phyloP scores from a whole-genome alignment of 1,140 invertebrate species.

The Limonius californicus region DNA sequence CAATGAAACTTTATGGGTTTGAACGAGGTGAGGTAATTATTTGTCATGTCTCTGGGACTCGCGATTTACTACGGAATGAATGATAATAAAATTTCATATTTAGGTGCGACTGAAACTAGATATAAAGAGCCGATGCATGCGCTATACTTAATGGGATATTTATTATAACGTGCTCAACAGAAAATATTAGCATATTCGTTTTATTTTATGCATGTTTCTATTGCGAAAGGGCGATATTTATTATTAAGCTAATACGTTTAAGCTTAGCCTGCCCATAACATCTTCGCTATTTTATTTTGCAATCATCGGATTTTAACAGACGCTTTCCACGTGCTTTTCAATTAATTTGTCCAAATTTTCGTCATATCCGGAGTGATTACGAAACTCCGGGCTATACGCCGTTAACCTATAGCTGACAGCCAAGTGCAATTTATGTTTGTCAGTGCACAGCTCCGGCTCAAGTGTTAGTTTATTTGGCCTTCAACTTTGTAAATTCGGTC shows the following conservation, averaged over 20 bases:
- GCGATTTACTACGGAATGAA: neutral
- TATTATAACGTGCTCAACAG: neutral
- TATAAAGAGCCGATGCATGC: neutral
- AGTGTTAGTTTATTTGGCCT: constrained; percentile 26
- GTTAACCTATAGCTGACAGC: constrained; percentile 31
- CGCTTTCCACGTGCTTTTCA: neutral
- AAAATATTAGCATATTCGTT: neutral
- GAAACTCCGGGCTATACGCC: neutral
- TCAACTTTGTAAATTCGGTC: constrained; percentile 34
- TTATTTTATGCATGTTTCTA: neutral
- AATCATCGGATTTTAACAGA: neutral
- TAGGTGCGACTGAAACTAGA: constrained; percentile 11
- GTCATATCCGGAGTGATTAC: constrained; percentile 22
- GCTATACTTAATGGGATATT: constrained; percentile 6
- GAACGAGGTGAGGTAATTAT: neutral
- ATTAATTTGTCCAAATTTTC: constrained; percentile 9
- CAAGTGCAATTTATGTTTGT: constrained; percentile 27
- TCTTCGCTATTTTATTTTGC: neutral
- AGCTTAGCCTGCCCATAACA: neutral
- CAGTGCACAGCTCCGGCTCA: constrained; percentile 8
- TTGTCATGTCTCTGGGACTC: neutral
- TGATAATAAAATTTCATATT: constrained; percentile 11
- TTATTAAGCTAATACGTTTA: too few species aligned
- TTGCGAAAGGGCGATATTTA: neutral
- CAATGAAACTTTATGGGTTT: neutral